These are phyloP conservation scores for Alosa alosa DNA, from an alignment of 2,113 vertebrate species.

Conservation along the genomic window DNA sequence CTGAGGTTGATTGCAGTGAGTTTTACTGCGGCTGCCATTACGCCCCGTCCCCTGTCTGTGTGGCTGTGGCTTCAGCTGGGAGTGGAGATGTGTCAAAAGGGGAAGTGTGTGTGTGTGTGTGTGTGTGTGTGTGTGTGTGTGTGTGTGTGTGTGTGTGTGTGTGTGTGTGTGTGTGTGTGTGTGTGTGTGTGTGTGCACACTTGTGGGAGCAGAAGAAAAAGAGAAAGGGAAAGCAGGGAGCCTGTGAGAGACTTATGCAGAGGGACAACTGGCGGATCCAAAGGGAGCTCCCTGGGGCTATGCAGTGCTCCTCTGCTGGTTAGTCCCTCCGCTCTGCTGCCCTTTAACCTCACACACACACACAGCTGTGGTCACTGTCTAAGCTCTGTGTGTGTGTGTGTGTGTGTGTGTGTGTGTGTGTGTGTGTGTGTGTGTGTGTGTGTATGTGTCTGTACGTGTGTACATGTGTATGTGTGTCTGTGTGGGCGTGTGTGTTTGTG, in stretches of 20 bases:
- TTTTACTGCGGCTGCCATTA: no score
- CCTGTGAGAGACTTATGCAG: not conserved
- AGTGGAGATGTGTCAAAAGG: no score
- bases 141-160: no score
- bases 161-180: no score
- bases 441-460: conserved; percentile 22
- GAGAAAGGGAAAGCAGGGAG: not conserved
- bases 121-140: no score
- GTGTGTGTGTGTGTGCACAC: not conserved
- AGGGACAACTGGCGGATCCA: conserved; percentile 3
- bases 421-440: conserved; percentile 16
- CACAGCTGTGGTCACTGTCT: not conserved
- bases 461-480: not conserved
- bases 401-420: not conserved
- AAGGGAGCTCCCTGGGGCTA: conserved; percentile 5
- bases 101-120: no score
- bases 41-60: not conserved
- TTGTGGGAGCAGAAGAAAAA: not conserved
- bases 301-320: conserved; percentile 1
- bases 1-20: no score
- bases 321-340: not conserved
- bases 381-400: conserved; percentile 14
- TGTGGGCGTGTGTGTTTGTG: conserved; percentile 14
- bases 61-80: no score
- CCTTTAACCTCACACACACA: not conserved